A percentile compares a stretch with the other conserved stretches of the same genome.
These are phyloP conservation scores for Cryptotis parvus DNA, from an alignment of 2,113 vertebrate species.

Conservation along the genomic window DNA sequence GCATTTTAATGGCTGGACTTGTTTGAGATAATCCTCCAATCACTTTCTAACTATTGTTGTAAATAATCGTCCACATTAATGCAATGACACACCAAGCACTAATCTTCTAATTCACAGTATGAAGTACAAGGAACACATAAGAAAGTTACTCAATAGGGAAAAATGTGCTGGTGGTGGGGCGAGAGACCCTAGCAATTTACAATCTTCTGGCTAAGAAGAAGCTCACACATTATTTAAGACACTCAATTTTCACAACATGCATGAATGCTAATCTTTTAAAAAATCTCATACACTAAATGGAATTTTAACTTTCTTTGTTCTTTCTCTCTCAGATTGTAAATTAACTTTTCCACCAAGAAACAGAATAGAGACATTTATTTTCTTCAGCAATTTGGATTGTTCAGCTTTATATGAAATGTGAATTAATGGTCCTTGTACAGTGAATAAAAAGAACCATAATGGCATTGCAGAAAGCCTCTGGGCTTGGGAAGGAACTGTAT, in stretches of 20 bases:
- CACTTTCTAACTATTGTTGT: constrained; percentile 19
- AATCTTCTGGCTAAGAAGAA: constrained; percentile 75
- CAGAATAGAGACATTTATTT: constrained; percentile 84
- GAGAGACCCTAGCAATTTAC: neutral
- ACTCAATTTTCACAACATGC: constrained; percentile 82
- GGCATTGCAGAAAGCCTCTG: no score
- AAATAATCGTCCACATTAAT: constrained; percentile 79
- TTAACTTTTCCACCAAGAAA: constrained; percentile 81
- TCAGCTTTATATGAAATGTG: constrained; percentile 72
- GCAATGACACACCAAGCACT: constrained; percentile 43
- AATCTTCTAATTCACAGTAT: constrained; percentile 75
- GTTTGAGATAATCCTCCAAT: neutral
- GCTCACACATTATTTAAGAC: constrained; percentile 79
- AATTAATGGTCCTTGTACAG: constrained; percentile 76
- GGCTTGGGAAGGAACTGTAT: constrained; percentile 22
- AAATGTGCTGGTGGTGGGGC: constrained; percentile 69
- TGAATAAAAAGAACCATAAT: constrained; percentile 71
- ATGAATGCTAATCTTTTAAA: constrained; percentile 75
- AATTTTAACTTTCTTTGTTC: constrained; percentile 82
- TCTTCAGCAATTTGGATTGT: constrained; percentile 80
- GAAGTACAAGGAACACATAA: constrained; percentile 60
- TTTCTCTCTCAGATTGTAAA: constrained; percentile 81
- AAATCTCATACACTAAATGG: constrained; percentile 80
- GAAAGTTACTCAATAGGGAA: constrained; percentile 74
- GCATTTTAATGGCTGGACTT: neutral